These are phyloP conservation scores for Anseranas semipalmata DNA, from an alignment of 2,113 vertebrate genomes.

Conservation along the genomic window DNA sequence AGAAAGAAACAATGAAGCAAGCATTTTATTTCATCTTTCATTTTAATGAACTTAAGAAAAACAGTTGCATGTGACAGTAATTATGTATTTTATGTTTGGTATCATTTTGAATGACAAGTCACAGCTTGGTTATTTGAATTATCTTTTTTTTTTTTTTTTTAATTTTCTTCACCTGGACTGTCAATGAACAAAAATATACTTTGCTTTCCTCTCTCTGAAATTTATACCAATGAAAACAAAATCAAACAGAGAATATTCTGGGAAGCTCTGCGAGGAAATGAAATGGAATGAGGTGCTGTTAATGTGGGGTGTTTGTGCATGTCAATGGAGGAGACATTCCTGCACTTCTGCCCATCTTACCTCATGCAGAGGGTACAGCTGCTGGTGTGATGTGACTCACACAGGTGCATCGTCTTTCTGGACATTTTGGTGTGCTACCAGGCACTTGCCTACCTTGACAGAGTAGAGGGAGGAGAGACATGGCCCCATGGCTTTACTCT, in stretches of 20 bases:
- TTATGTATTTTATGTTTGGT: neutral
- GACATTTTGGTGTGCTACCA: neutral
- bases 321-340: neutral
- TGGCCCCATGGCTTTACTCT: neutral
- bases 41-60: neutral
- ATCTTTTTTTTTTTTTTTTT: neutral
- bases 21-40: slow-evolving; percentile 16
- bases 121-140: neutral
- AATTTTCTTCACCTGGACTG: neutral
- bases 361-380: neutral
- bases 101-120: neutral
- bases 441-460: neutral
- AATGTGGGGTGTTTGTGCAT: neutral
- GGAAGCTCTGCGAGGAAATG: neutral
- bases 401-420: neutral
- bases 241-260: neutral
- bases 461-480: too few species aligned
- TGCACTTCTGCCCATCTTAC: neutral
- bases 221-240: neutral
- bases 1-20: neutral
- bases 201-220: neutral
- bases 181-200: neutral
- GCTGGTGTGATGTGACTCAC: neutral
- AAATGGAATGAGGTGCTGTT: neutral
- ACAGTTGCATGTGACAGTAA: neutral